A percentile compares a stretch with the other conserved stretches of the same genome.
phyloP scores from a whole-genome alignment of 2,113 vertebrate genomes.

The Charadrius vociferus region DNA sequence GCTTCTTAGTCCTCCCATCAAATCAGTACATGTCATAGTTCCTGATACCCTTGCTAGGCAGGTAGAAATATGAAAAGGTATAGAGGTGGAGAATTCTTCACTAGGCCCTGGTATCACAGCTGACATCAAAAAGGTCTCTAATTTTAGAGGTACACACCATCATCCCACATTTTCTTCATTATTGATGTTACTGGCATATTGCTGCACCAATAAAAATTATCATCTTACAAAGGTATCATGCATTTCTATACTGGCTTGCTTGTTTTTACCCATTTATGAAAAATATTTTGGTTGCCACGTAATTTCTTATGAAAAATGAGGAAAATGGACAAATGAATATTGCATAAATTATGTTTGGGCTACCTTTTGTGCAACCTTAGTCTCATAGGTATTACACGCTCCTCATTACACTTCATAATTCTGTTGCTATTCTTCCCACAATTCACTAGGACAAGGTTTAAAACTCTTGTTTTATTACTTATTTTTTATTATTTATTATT shows the following conservation, averaged over 20 bases:
- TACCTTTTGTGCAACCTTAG: neutral
- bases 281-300: no score
- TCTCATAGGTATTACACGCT: neutral
- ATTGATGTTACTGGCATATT: neutral
- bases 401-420: neutral
- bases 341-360: neutral
- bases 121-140: neutral
- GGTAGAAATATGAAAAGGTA: neutral
- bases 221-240: neutral
- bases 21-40: neutral
- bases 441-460: neutral
- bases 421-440: neutral
- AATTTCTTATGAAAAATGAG: no score
- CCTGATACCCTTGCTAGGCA: neutral
- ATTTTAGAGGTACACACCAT: neutral
- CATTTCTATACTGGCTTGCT: neutral
- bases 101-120: neutral
- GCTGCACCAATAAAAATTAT: neutral
- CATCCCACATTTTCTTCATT: neutral
- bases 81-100: neutral
- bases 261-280: neutral
- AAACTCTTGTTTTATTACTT: accelerated
- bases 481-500: no score
- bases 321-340: neutral
- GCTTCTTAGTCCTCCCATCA: neutral